Evolutionary conservation across 2,797 vertebrate genomes (phyloP), one percentile per base, ranked within the genome.

Genomic region (Tangara arthus): DNA sequence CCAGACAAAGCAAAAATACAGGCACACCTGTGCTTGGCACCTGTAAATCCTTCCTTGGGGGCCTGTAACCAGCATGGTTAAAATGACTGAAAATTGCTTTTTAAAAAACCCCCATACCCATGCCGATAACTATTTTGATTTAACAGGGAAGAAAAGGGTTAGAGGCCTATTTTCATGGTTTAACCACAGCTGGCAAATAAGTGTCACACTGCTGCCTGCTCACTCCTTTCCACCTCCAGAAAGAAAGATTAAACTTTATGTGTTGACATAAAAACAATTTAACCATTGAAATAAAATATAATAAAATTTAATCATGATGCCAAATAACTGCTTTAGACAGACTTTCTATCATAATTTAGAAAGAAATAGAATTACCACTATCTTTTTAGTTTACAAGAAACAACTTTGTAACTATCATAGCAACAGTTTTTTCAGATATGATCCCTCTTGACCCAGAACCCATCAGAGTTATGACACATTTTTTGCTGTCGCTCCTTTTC

Each of bases 1-100:
- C 21, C 44, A 63, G 52, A 11, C n/a, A 80, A 0, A 1, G 32
- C 2, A 11, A 75, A 50, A 60, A n/a, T 11, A 52, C 0, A 1
- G 15, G 17, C 15, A 32, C 39, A 44, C 24, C 60, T 52, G 23
- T 41, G 32, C 37, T 15, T 21, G 52, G 30, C 41, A 80, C 27
- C 37, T 70, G 8, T n/a, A 73, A 84, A 72, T 7, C 26, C 28
- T 52, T 63, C 30, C 37, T 15, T 14, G 28, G 49, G 20, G n/a
- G 5, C 12, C 47, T 63, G 42, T 17, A 35, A 80, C 12, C 19
- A 80, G 27, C 11, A n/a, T 16, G 8, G 59, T 3, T n/a, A 52
- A 89, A 92, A 52, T 24, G 8, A 73, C 19, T 53, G 46, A 57
- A 77, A 85, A 23, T 2, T 77, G 22, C 19, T 77, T 61, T 44